Percentiles rank a stretch among this genome's conserved stretches.
Conservation (phyloP, 2,888 invertebrate species). For the Caenorhabditis panamensis region DNA sequence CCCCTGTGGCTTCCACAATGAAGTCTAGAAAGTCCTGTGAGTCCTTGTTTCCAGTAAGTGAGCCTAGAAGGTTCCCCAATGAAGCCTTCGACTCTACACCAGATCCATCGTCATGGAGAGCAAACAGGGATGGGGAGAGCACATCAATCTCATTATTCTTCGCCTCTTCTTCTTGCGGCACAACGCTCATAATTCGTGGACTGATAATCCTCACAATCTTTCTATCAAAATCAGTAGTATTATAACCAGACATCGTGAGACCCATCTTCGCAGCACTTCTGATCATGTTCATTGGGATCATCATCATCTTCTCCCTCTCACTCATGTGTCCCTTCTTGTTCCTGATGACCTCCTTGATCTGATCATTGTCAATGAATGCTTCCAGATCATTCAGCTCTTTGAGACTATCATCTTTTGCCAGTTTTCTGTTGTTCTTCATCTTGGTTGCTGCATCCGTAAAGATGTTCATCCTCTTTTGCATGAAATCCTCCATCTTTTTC, state of each 20-base stretch:
- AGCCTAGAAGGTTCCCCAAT: constrained; percentile 52
- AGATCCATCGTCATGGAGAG: constrained; percentile 54
- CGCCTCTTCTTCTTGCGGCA: constrained; percentile 50
- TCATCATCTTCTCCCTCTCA: constrained; percentile 50
- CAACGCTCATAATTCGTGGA: constrained; percentile 52
- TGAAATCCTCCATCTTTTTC: constrained; percentile 46
- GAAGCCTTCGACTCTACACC: constrained; percentile 57
- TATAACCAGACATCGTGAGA: constrained; percentile 58
- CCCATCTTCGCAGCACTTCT: constrained; percentile 66
- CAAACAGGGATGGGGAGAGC: constrained; percentile 56
- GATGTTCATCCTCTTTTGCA: constrained; percentile 35
- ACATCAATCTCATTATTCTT: constrained; percentile 53
- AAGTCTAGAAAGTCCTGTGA: constrained; percentile 55
- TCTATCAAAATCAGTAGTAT: constrained; percentile 73
- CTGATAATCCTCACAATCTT: constrained; percentile 58
- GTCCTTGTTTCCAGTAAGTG: constrained; percentile 35
- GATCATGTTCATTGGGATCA: constrained; percentile 58
- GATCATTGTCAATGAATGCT: constrained; percentile 57
- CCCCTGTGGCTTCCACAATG: constrained; percentile 57
- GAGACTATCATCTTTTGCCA: constrained; percentile 29
- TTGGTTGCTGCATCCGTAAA: constrained; percentile 42
- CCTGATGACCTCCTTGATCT: constrained; percentile 40
- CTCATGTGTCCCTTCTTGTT: constrained; percentile 48
- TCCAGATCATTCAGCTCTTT: constrained; percentile 45
- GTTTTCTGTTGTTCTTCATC: constrained; percentile 24